Evolutionary conservation across 2,797 vertebrate genomes (phyloP), one percentile per base, ranked within the genome.

Genomic region (Centropyge bicolor): DNA sequence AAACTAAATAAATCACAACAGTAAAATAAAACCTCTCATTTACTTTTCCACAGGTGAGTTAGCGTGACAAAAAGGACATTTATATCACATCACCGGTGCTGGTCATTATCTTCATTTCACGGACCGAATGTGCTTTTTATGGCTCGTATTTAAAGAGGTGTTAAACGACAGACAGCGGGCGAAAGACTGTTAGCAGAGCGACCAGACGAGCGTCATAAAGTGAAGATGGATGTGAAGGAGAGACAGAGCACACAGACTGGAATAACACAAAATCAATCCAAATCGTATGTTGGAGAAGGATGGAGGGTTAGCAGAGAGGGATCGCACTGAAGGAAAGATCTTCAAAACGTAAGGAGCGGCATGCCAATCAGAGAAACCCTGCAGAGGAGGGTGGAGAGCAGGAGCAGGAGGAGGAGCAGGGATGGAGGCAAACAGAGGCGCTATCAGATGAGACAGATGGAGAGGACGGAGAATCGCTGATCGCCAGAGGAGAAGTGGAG

Each of bases 381-480:
- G 14, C 52, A 35, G n/a, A 24, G 60, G 14, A 12, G 41, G 27
- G 24, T 12, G 24, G 38, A 36, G n/a, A 49, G 41, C 43, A 16
- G 59, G 24, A 77, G 36, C 8, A 40, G 31, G 38, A 41, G 64
- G 67, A 54, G 46, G 71, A 78, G 43, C 59, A 38, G 74, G 36
- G 82, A 84, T 45, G 66, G 60, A 74, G 69, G 66, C 41, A 74
- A 67, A 67, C 40, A 3, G 73, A 67, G 80, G 62, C 17, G 52
- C 67, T 85, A 82, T 92, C 89, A 56, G 82, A 85, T 64, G 75
- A 76, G 81, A 72, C 88, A 78, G 86, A 88, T 75, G 71, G 74
- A 80, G 77, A 62, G 71, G 76, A 77, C 41, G 75, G 86, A 83
- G 76, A 83, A 64, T 63, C 46, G 59, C 36, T 43, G 65, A 80